These are phyloP conservation scores for Epirrhoe tristata DNA, from an alignment of 2,888 invertebrate species.

Conservation along the genomic window DNA sequence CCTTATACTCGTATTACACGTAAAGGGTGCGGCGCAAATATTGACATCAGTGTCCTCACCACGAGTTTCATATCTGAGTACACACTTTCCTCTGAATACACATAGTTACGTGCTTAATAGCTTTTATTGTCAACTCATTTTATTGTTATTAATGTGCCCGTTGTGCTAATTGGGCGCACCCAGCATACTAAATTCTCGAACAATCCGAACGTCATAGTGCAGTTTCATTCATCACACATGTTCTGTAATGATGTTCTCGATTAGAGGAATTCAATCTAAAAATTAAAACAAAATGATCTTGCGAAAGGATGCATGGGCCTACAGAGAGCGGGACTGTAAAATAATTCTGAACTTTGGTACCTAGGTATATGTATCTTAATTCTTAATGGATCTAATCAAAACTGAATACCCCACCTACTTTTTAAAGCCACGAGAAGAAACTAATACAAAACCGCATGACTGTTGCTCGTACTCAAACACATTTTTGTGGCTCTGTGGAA, in stretches of 20 bases:
- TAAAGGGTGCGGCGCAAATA: slow-evolving; percentile 26
- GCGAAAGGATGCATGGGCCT: no score
- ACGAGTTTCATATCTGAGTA: slow-evolving; percentile 20
- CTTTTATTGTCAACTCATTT: not conserved
- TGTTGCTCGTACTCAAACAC: slow-evolving; percentile 9
- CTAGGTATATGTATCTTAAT: no score
- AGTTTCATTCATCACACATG: not conserved
- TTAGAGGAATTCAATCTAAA: no score
- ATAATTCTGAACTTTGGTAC: no score
- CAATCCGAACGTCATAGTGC: not conserved
- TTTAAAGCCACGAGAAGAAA: not conserved
- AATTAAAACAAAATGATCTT: no score
- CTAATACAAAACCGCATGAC: slow-evolving; percentile 5
- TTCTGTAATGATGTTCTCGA: no score
- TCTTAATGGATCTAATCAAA: no score
- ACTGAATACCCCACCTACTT: no score
- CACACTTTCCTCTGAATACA: slow-evolving; percentile 4
- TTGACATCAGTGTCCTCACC: slow-evolving; percentile 22
- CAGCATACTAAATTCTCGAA: not conserved
- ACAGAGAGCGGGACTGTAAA: no score
- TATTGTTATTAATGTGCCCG: not conserved
- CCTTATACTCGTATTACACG: slow-evolving; percentile 24
- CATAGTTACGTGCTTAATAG: not conserved
- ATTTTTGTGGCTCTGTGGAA: slow-evolving; percentile 21
- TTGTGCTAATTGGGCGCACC: not conserved